These are phyloP conservation scores for Xyrauchen texanus DNA, from an alignment of 2,113 vertebrate species.

Conservation along the genomic window DNA sequence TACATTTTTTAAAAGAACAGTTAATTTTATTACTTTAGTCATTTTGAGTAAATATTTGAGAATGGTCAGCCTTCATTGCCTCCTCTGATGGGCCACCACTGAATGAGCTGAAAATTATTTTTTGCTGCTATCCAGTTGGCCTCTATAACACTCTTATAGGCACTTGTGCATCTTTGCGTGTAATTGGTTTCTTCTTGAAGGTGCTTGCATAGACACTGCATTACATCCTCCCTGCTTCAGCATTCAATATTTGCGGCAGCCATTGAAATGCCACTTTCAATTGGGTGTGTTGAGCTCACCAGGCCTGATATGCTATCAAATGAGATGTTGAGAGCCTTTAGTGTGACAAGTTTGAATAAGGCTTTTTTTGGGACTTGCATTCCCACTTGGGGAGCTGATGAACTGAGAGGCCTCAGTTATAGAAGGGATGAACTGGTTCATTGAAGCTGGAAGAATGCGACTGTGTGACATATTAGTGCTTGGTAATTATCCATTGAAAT, in stretches of 20 bases:
- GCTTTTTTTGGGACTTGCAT: constrained; percentile 31
- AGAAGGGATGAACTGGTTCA: constrained; percentile 52
- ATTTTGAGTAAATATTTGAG: no score
- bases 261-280: constrained; percentile 24
- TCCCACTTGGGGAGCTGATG: constrained; percentile 28
- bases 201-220: neutral
- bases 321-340: constrained; percentile 46
- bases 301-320: constrained; percentile 37
- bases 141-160: neutral
- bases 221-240: constrained; percentile 14
- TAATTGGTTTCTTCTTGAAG: neutral
- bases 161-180: neutral
- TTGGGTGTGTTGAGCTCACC: constrained; percentile 7
- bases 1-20: no score
- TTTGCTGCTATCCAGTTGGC: neutral
- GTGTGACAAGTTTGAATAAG: constrained; percentile 43
- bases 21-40: no score
- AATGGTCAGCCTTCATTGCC: no score
- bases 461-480: constrained; percentile 57
- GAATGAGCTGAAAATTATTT: neutral
- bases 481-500: constrained; percentile 57
- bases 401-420: constrained; percentile 52
- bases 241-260: neutral
- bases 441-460: constrained; percentile 54
- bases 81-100: no score